These are phyloP conservation scores for Drosophila antonietae DNA, from an alignment of 2,888 invertebrate species.

Conservation along the genomic window DNA sequence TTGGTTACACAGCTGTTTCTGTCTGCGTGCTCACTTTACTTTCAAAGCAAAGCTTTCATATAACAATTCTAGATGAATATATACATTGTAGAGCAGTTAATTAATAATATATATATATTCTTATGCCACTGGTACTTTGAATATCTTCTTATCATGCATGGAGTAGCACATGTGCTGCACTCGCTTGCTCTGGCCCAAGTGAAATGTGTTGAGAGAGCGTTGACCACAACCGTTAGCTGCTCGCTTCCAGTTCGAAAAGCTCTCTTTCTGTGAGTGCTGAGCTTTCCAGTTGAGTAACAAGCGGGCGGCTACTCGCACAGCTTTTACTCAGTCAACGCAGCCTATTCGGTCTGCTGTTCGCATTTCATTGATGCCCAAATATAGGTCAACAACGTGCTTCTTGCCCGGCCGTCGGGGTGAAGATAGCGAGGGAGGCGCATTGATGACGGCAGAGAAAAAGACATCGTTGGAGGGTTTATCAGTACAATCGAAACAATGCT, in stretches of 20 bases:
- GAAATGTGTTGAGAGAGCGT: constrained; percentile 6
- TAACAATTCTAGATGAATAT: too few relatives aligned
- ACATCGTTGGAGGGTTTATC: constrained; percentile 47
- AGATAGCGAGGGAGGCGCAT: neutral
- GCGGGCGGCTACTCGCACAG: constrained; percentile 50
- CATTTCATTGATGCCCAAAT: constrained; percentile 83
- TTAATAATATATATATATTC: neutral
- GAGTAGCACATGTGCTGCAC: neutral
- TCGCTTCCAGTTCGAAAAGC: constrained; percentile 59
- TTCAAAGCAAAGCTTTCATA: too few relatives aligned
- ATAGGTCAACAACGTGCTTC: constrained; percentile 83
- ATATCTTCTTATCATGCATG: neutral
- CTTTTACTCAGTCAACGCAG: constrained; percentile 66
- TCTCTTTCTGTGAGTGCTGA: constrained; percentile 18
- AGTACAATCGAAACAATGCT: constrained; percentile 48
- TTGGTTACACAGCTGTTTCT: constrained; percentile 37
- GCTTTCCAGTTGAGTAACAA: constrained; percentile 56
- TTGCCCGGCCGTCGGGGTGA: constrained; percentile 34
- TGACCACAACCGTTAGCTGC: constrained; percentile 18
- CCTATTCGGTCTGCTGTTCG: constrained; percentile 34
- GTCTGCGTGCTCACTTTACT: neutral
- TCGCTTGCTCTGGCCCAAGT: constrained; percentile 8
- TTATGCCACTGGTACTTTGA: neutral
- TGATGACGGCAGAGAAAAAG: constrained; percentile 27
- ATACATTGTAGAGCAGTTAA: neutral